phyloP scores from a whole-genome alignment of 2,797 vertebrate species.

The Dicrostonyx torquatus region DNA sequence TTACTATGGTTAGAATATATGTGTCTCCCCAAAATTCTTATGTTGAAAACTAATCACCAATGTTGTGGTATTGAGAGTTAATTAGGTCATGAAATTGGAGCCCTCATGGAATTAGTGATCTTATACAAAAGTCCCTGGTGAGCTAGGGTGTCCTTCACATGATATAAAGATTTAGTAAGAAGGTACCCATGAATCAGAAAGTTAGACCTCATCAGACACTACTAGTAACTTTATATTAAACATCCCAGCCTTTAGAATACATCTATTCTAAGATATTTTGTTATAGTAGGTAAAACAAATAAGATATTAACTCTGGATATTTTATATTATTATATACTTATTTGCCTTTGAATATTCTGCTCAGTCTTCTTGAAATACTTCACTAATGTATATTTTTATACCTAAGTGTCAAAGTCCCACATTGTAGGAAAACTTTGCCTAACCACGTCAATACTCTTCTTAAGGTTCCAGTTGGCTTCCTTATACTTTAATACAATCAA shows the following conservation, averaged over 20 bases:
- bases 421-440: conserved; percentile 3
- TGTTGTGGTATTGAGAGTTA: not conserved
- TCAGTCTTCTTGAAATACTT: conserved; percentile 24
- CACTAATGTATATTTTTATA: not conserved
- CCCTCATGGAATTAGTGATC: not conserved
- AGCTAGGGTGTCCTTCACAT: not conserved
- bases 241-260: not conserved
- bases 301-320: not conserved
- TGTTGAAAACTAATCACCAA: not conserved
- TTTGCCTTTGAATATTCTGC: conserved; percentile 26
- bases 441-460: conserved; percentile 23
- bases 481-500: conserved; percentile 1
- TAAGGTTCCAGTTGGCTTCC: not conserved
- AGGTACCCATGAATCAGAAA: not conserved
- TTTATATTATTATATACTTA: not conserved
- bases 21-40: not conserved
- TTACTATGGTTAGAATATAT: conserved; percentile 16
- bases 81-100: not conserved
- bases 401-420: not conserved
- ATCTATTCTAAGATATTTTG: not conserved
- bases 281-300: not conserved
- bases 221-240: not conserved
- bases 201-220: not conserved
- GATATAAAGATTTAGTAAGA: not conserved
- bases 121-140: not conserved